A percentile compares a stretch with the other conserved stretches of the same genome.
Evolutionary conservation across 2,888 invertebrate genomes (phyloP).

Genomic region (Portevinia maculata): DNA sequence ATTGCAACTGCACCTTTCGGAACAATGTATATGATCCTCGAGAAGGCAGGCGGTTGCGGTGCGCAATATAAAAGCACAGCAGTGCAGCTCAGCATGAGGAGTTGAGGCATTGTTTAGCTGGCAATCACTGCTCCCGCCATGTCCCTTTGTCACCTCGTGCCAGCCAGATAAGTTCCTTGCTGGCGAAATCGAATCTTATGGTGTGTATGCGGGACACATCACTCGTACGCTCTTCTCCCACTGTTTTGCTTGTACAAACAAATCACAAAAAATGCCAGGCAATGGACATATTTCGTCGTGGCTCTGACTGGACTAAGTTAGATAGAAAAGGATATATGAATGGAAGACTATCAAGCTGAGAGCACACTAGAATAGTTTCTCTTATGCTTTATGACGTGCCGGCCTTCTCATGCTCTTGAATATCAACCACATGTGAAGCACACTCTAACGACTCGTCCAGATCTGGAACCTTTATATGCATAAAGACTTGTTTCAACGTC

Average conservation of each 20-base stretch:
- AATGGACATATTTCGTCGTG: conserved; percentile 1
- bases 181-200: conserved; percentile 27
- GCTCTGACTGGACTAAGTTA: conserved; percentile 9
- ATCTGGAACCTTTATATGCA: background rate
- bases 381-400: conserved; percentile 10
- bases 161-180: conserved; percentile 19
- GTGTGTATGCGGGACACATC: conserved; percentile 2
- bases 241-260: conserved; percentile 13
- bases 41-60: background rate
- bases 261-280: background rate
- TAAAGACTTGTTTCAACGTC: too few species aligned
- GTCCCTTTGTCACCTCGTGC: conserved; percentile 23
- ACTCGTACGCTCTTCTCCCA: background rate
- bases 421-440: too few species aligned
- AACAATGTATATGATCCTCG: conserved; percentile 1
- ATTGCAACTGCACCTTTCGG: conserved; percentile 32
- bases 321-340: conserved; percentile 18
- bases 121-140: conserved; percentile 22
- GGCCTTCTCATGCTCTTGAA: background rate
- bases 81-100: background rate
- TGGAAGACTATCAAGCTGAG: conserved; percentile 9
- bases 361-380: conserved; percentile 1
- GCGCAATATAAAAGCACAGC: conserved; percentile 19
- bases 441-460: conserved; percentile 13
- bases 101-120: conserved; percentile 22